Evolutionary conservation across 2,888 invertebrate species (phyloP), one percentile per base, ranked within the genome.

Genomic region (Conistra vaccinii): DNA sequence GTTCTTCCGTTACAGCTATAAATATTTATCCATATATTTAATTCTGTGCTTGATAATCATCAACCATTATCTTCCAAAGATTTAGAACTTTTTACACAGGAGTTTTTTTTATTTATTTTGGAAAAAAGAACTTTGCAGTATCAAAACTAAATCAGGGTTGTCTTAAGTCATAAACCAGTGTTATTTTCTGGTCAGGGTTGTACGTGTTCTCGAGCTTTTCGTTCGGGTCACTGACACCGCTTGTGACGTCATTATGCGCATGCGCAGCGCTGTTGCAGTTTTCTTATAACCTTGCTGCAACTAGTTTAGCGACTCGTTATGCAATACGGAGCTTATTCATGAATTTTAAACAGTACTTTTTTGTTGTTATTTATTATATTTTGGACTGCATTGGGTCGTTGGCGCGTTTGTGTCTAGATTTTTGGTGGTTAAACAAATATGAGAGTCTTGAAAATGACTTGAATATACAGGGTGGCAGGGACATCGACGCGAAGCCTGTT

Each of bases 171-270:
- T 60, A 61, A 63, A 66, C 39, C 35, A 20, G 39, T 66, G 23
- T 66, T 58, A 66, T 60, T 66, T 72, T 73, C 69, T 76, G 80
- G 61, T 75, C 71, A 76, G 66, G 74, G 83, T 69, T 78, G 66
- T 48, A 42, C 10, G 57, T 58, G 48, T 42, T 29, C 35, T 51
- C 61, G 9, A 69, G 67, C 66, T 78, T 79, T 78, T 68, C 73
- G 66, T 58, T 60, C n/a, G 67, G 83, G 90, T 84, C 88, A 85
- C 73, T 87, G 88, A 87, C 88, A 80, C 66, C 9, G 29, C 61
- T 66, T 35, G 65, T 88, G 84, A 89, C 87, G 85, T 89, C 83
- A 87, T 42, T n/a, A 29, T 79, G 86, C 85, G 86, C 78, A 63
- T 75, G 82, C 85, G 83, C 84, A 80, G 67, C 77, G 73, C 85